phyloP scores from a whole-genome alignment of 2,113 vertebrate genomes.

The Nesoenas mayeri region DNA sequence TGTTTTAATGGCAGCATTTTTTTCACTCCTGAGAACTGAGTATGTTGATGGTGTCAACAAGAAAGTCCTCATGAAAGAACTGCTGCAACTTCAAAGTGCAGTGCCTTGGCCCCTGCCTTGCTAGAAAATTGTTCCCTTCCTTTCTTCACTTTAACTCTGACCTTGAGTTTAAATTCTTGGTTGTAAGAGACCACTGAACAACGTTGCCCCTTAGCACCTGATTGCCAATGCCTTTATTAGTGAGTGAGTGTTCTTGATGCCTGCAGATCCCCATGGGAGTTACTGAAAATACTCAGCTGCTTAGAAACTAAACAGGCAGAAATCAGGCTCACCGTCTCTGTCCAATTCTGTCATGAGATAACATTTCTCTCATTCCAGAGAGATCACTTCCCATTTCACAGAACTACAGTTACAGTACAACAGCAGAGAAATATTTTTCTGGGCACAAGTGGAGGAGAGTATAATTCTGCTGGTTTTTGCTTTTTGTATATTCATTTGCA shows the following conservation, averaged over 20 bases:
- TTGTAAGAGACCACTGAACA: neutral
- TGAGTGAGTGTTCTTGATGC: neutral
- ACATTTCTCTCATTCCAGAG: constrained; percentile 21
- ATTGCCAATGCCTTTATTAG: neutral
- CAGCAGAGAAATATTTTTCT: constrained; percentile 22
- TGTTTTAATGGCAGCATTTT: neutral
- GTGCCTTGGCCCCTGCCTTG: neutral
- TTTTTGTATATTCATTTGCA: constrained; percentile 28
- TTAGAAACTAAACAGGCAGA: neutral
- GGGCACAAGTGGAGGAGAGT: neutral
- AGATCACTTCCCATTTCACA: neutral
- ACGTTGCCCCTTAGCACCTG: neutral
- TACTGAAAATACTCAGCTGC: neutral
- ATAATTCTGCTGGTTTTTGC: neutral
- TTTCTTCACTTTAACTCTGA: constrained; percentile 18
- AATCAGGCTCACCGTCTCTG: neutral
- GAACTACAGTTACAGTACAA: neutral
- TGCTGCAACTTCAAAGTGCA: neutral
- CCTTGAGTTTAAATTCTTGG: neutral
- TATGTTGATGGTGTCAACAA: neutral
- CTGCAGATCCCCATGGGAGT: neutral
- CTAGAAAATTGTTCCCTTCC: neutral
- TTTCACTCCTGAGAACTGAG: neutral
- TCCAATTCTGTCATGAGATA: neutral
- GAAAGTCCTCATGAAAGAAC: neutral